These are phyloP conservation scores for Macrosiphum euphorbiae DNA, from an alignment of 2,888 invertebrate genomes.

Conservation along the genomic window DNA sequence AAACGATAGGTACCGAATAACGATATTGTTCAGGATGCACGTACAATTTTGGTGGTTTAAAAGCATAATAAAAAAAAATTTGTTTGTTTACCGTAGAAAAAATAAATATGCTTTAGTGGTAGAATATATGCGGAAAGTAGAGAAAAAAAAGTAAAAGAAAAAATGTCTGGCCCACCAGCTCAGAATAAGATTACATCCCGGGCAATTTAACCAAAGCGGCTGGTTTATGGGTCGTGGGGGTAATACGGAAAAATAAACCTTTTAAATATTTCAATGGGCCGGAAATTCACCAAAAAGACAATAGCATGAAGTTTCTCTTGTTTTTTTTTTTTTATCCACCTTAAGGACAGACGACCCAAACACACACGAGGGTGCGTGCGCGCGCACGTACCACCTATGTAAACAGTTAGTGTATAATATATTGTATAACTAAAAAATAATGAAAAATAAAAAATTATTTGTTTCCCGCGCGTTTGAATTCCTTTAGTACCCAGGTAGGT, in stretches of 20 bases:
- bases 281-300: slow-evolving; percentile 41
- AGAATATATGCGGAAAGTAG: background rate
- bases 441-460: background rate
- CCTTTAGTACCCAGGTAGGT: background rate
- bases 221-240: background rate
- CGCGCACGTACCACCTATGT: too few relatives aligned
- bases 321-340: background rate
- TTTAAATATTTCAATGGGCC: slow-evolving; percentile 56
- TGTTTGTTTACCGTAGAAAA: background rate
- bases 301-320: slow-evolving; percentile 18
- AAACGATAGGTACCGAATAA: background rate
- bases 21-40: background rate
- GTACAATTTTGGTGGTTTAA: slow-evolving; percentile 23
- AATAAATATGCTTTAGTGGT: background rate
- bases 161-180: background rate
- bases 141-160: background rate
- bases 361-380: too few relatives aligned
- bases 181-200: slow-evolving; percentile 58
- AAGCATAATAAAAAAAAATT: slow-evolving; percentile 13
- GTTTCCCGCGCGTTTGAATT: background rate
- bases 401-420: background rate
- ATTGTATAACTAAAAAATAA: too few relatives aligned
- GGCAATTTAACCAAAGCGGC: slow-evolving; percentile 56
- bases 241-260: slow-evolving; percentile 32
- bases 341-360: background rate